Evolutionary conservation across 2,113 vertebrate genomes (phyloP), one percentile per base, ranked within the genome.

Genomic region (Passer montanus): DNA sequence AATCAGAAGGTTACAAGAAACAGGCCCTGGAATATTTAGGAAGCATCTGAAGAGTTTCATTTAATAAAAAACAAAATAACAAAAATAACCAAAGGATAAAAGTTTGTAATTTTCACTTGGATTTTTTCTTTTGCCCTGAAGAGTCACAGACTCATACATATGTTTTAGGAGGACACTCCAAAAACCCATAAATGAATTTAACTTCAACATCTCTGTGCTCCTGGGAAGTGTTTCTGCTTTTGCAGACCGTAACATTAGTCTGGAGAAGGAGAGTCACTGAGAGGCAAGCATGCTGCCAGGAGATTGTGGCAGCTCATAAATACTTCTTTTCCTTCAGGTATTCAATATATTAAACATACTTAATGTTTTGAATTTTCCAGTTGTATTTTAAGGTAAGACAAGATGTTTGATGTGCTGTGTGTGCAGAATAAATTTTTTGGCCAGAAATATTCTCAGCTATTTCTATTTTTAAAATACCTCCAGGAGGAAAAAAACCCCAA

Each of bases 351-450:
- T 94, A 95, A 95, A 58, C 23, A 49, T 82, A 59, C 12, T 56
- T 87, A 60, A 44, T 76, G 37, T 80, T 90, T 88, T 81, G 39
- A 74, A 59, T 95, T 93, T 95, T 90, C 41, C 37, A 19, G 68
- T 80, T 95, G 23, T 90, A 37, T 93, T 69, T 92, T 86, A 93
- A 80, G 41, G 66, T 75, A 75, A 84, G 46, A 77, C 15, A 62
- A 68, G 55, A 28, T 87, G 46, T 77, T 85, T 91, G 73, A 81
- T 93, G 49, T 89, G 26, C 66, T 82, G 8, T 72, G 22, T 79
- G 49, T 66, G 31, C 64, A 56, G 77, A 78, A 47, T 63, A 47
- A 72, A 7, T 23, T 77, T 80, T 94, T 75, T 92, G 31, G 62
- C 31, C 7, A n/a, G 62, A 81, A 62, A 52, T 72, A 43, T 60